Percentiles rank a stretch among this genome's conserved stretches.
Evolutionary conservation across 2,797 vertebrate genomes (phyloP).

Genomic region (Tragopan temminckii): DNA sequence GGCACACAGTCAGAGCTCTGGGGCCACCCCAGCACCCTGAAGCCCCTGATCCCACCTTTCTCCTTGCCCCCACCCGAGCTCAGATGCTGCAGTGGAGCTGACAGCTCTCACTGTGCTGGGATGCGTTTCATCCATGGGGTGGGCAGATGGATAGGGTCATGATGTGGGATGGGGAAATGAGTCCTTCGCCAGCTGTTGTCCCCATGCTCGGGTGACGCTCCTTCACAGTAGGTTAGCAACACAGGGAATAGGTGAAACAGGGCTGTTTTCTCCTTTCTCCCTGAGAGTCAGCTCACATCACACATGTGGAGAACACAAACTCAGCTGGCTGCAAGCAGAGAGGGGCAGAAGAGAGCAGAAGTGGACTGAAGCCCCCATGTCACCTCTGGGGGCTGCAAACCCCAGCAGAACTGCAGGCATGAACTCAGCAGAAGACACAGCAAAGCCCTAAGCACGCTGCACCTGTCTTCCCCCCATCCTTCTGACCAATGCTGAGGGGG

Average conservation of each 20-base stretch:
- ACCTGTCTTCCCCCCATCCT: fast-evolving
- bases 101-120: background rate
- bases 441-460: background rate
- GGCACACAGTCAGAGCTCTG: background rate
- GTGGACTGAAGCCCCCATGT: background rate
- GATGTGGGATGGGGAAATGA: background rate
- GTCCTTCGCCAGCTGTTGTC: fast-evolving
- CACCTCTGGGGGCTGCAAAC: background rate
- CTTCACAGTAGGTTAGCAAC: background rate
- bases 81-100: background rate
- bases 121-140: fast-evolving
- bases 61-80: background rate
- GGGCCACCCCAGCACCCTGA: background rate
- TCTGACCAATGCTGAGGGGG: fast-evolving
- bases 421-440: background rate
- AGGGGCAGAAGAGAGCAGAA: background rate
- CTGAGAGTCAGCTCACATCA: fast-evolving
- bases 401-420: fast-evolving
- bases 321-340: fast-evolving
- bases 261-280: background rate
- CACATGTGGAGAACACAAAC: background rate
- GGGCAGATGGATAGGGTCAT: background rate
- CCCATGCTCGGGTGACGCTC: fast-evolving
- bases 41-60: background rate
- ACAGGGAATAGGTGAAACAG: fast-evolving